Evolutionary conservation across 2,797 vertebrate genomes (phyloP), one percentile per base, ranked within the genome.

Genomic region (Mustela erminea): DNA sequence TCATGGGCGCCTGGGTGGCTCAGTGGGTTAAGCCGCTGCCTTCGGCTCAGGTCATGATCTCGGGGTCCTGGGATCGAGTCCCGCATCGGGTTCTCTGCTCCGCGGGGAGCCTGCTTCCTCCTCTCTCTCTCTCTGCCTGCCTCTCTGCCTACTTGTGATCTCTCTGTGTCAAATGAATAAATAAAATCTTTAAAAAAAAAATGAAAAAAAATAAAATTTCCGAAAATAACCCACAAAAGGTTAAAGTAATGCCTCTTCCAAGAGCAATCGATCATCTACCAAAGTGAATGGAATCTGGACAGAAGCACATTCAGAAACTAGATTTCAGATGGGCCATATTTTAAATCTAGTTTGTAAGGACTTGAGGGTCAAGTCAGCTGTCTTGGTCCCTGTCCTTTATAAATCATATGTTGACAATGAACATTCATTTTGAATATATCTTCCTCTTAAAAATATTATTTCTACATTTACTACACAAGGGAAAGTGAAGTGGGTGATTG

Each of bases 381-480:
- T 75, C 66, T 62, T 11, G n/a, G 13, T 38, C 60, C n/a, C 2
- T 1, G 2, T 54, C 11, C 4, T 80, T 25, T 84, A 41, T 72
- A 72, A 72, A 80, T 74, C 64, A 85, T 80, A 14, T 35, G 29
- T 90, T 90, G 64, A 78, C 32, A 91, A 32, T 72, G 87, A 93
- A 75, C 56, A 75, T 46, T 68, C 14, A 27, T 75, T 74, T 93
- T 49, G 9, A 64, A 64, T 64, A 64, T 94, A 80, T 49, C 58
- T 95, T 75, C 32, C 12, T 58, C 27, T 94, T 85, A 94, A 74
- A 94, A 90, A 62, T 91, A 83, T 70, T 56, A 95, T n/a, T 92
- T 64, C 62, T 66, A 54, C 15, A 35, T 85, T 81, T 60, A 81
- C 38, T 77, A 68, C 3, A 46, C 13, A 43, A 21, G 27, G 25